Evolutionary conservation across 1,140 invertebrate species (phyloP).

Genomic region (Spodoptera litura): DNA sequence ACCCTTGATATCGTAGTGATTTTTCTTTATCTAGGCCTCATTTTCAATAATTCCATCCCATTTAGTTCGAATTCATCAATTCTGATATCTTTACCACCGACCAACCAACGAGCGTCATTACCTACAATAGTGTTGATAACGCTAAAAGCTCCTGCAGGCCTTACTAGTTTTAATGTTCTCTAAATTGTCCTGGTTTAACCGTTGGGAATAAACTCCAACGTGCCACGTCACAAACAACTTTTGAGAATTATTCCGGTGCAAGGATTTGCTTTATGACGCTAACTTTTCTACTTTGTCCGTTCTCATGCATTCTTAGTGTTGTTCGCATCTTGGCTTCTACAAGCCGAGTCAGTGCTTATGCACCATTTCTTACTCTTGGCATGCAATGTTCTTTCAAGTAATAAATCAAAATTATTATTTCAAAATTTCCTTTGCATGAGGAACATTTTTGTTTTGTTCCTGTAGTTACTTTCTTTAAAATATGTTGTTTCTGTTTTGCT

Average conservation of each 20-base stretch:
- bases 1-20: too few relatives aligned
- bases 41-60: too few relatives aligned
- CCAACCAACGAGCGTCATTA: background rate
- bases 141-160: conserved; percentile 7
- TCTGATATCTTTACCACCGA: too few relatives aligned
- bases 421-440: background rate
- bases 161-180: conserved; percentile 28
- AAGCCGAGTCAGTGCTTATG: conserved; percentile 20
- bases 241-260: conserved; percentile 35
- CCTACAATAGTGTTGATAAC: conserved; percentile 5
- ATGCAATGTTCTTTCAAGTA: background rate
- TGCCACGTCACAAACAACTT: conserved; percentile 30
- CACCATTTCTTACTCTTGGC: conserved; percentile 24
- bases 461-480: background rate
- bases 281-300: conserved; percentile 40
- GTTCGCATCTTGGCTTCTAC: conserved; percentile 13
- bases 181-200: conserved; percentile 26
- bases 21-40: too few relatives aligned
- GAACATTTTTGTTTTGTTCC: background rate
- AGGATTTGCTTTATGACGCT: conserved; percentile 37
- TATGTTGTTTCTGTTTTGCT: background rate
- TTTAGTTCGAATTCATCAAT: too few relatives aligned
- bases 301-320: conserved; percentile 40
- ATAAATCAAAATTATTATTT: conserved; percentile 38
- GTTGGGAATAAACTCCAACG: conserved; percentile 31